Percentiles rank a stretch among this genome's conserved stretches.
Conservation (phyloP, 2,888 invertebrate species). For the Chrysomela aeneicollis region DNA sequence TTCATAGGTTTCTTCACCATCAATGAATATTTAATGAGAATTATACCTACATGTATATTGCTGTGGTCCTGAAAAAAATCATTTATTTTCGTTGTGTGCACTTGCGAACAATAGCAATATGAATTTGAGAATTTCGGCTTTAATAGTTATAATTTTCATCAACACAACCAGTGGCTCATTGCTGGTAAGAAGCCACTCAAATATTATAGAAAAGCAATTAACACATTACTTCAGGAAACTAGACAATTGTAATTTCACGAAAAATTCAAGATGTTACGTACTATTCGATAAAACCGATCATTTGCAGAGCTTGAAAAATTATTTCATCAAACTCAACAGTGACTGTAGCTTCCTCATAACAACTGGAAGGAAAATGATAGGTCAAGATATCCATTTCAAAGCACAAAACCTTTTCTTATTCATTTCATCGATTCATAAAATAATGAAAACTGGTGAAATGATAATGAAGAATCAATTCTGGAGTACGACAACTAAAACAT, state of each 20-base stretch:
- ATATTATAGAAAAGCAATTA: not conserved
- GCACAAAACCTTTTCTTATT: constrained; percentile 17
- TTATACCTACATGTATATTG: no score
- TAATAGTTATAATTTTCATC: not conserved
- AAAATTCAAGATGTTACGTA: constrained; percentile 2
- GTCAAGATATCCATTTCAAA: not conserved
- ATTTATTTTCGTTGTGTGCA: no score
- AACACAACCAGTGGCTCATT: not conserved
- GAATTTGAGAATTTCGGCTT: no score
- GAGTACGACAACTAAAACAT: constrained; percentile 5
- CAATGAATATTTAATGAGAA: no score
- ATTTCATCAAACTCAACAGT: constrained; percentile 7
- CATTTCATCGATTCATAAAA: constrained; percentile 4
- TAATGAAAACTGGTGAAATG: not conserved
- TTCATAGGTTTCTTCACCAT: no score
- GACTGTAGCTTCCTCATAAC: constrained; percentile 13
- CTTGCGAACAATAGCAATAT: no score
- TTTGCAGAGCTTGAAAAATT: not conserved
- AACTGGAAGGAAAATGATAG: not conserved
- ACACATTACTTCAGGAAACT: not conserved
- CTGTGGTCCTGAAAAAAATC: no score
- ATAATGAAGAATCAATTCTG: constrained; percentile 6
- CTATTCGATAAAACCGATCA: not conserved
- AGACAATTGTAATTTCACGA: constrained; percentile 1
- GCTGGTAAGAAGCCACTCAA: not conserved